phyloP scores from a whole-genome alignment of 2,113 vertebrate species.

The Semnopithecus entellus region DNA sequence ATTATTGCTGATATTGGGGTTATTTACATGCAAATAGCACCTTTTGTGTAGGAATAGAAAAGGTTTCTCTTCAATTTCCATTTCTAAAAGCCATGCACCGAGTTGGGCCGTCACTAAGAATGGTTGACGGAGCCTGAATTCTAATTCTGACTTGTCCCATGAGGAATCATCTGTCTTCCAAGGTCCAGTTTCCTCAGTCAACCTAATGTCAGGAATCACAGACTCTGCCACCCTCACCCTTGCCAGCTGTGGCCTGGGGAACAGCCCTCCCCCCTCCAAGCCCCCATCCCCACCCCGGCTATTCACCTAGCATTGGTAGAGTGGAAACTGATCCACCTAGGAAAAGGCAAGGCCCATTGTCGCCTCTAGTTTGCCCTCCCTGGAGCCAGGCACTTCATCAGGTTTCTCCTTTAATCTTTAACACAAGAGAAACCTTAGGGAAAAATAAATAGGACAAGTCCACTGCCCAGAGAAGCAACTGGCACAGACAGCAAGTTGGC shows the following conservation, averaged over 20 bases:
- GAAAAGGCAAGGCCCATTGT: not conserved
- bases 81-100: not conserved
- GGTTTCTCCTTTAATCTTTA: constrained; percentile 37
- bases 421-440: constrained; percentile 20
- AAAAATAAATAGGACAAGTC: not conserved
- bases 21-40: not conserved
- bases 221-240: not conserved
- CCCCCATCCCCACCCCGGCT: too few species aligned
- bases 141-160: not conserved
- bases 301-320: not conserved
- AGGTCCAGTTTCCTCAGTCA: not conserved
- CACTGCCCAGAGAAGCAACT: not conserved
- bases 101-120: not conserved
- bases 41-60: not conserved
- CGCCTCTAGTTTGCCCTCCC: not conserved
- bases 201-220: not conserved
- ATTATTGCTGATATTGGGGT: not conserved
- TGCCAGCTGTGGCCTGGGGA: not conserved
- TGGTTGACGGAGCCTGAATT: not conserved
- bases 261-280: not conserved
- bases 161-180: not conserved
- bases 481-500: constrained; percentile 36
- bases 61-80: not conserved
- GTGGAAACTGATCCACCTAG: not conserved
- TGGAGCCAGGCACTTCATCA: not conserved